Conservation (phyloP, 2,797 vertebrate species). For the Limnodromus scolopaceus region DNA sequence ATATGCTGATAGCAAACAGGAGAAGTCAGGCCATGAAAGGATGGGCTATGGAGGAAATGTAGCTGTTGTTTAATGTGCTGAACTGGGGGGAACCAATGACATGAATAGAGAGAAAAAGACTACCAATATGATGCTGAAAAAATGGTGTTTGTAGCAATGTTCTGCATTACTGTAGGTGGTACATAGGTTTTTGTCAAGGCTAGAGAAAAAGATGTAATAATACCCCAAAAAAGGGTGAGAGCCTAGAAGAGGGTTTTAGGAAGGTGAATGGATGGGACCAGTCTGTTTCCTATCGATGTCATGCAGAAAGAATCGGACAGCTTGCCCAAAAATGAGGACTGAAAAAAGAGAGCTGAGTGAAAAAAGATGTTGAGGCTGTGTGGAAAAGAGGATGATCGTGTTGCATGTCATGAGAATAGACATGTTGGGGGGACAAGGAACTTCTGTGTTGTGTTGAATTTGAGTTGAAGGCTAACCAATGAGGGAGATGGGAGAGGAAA, state of each 20-base stretch:
- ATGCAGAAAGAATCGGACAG: neutral
- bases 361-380: constrained; percentile 10
- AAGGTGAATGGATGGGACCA: neutral
- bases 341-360: neutral
- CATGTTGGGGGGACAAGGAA: neutral
- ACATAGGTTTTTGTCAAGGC: neutral
- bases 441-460: constrained; percentile 5
- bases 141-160: neutral
- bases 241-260: neutral
- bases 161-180: neutral
- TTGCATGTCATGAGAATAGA: neutral
- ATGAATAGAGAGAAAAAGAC: neutral
- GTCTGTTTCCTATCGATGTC: neutral
- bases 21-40: neutral
- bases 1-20: neutral
- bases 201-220: neutral
- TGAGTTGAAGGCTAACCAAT: neutral
- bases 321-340: neutral
- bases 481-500: neutral
- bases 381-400: neutral
- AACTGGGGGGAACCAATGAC: neutral
- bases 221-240: neutral
- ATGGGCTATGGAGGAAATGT: neutral
- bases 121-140: neutral
- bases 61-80: neutral